phyloP scores from a whole-genome alignment of 2,797 vertebrate species.

The Cottoperca gobio region DNA sequence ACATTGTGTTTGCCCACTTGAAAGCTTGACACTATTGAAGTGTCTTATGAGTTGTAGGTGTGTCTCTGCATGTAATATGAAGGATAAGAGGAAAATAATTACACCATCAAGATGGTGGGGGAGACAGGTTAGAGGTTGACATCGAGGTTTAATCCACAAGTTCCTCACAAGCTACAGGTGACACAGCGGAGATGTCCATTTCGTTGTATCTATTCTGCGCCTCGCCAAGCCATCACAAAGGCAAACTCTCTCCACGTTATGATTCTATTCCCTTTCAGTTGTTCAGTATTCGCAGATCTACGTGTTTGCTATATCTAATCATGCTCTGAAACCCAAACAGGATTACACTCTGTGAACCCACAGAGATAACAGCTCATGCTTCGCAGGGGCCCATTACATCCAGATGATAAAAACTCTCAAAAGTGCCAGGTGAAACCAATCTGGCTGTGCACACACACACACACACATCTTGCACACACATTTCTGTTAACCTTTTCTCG shows the following conservation, averaged over 20 bases:
- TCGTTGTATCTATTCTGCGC: constrained; percentile 13
- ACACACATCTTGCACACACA: constrained; percentile 9
- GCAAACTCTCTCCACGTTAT: not conserved
- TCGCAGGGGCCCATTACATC: constrained; percentile 61
- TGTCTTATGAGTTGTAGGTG: constrained; percentile 41
- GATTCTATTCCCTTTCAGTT: constrained; percentile 13
- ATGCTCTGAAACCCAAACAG: constrained; percentile 54
- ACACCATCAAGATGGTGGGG: constrained; percentile 13
- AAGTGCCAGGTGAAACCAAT: constrained; percentile 58
- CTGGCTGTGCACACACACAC: constrained; percentile 16
- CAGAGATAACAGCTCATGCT: constrained; percentile 63
- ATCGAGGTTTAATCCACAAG: constrained; percentile 44
- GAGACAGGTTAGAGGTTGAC: constrained; percentile 23
- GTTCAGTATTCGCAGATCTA: constrained; percentile 39
- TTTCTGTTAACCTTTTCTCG: constrained; percentile 20
- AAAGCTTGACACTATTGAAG: constrained; percentile 63
- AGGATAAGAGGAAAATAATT: constrained; percentile 58
- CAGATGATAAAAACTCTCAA: constrained; percentile 53
- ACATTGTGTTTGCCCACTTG: constrained; percentile 78
- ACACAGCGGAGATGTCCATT: not conserved
- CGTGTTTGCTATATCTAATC: constrained; percentile 58
- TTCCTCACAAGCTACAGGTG: constrained; percentile 43
- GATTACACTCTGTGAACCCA: constrained; percentile 60
- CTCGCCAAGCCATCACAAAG: constrained; percentile 26
- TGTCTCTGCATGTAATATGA: constrained; percentile 50